A percentile compares a stretch with the other conserved stretches of the same genome.
Evolutionary conservation across 2,888 invertebrate species (phyloP).

Genomic region (Microdon myrmicae): DNA sequence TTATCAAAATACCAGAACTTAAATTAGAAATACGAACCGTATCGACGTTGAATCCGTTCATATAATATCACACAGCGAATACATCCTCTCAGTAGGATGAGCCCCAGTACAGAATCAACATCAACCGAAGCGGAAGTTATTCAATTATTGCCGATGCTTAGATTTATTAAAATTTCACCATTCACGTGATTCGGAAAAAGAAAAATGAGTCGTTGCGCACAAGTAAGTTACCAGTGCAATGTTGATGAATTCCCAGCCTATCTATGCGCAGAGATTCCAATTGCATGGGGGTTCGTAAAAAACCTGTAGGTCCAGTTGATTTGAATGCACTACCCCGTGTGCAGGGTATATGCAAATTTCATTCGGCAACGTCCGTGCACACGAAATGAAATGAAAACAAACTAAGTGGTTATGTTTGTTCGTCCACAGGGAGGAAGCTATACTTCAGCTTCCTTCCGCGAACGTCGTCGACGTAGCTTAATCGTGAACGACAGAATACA

Average conservation of each 20-base stretch:
- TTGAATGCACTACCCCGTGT: conserved; percentile 26
- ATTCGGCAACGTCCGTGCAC: conserved; percentile 18
- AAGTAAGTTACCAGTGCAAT: conserved; percentile 1
- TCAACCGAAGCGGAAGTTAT: conserved; percentile 50
- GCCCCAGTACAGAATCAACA: conserved; percentile 33
- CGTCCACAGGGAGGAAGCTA: conserved; percentile 52
- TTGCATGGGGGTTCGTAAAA: too few relatives aligned
- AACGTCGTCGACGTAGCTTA: conserved; percentile 23
- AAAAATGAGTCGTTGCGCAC: conserved; percentile 28
- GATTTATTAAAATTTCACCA: conserved; percentile 51
- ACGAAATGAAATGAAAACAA: conserved; percentile 44
- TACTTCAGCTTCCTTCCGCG: conserved; percentile 48
- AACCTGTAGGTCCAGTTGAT: conserved; percentile 12
- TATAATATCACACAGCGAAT: too few relatives aligned
- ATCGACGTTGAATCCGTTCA: too few relatives aligned
- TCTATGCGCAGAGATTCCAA: too few relatives aligned
- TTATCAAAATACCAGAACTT: too few relatives aligned
- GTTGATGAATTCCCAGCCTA: too few relatives aligned
- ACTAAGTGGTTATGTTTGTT: conserved; percentile 52
- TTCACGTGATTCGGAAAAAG: conserved; percentile 37
- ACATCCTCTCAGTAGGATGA: too few relatives aligned
- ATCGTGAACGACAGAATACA: conserved; percentile 2
- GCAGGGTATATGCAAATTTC: conserved; percentile 43
- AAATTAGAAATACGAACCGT: too few relatives aligned
- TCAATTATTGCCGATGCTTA: conserved; percentile 52